These are phyloP conservation scores for Zonotrichia leucophrys DNA, from an alignment of 2,113 vertebrate genomes.

Conservation along the genomic window DNA sequence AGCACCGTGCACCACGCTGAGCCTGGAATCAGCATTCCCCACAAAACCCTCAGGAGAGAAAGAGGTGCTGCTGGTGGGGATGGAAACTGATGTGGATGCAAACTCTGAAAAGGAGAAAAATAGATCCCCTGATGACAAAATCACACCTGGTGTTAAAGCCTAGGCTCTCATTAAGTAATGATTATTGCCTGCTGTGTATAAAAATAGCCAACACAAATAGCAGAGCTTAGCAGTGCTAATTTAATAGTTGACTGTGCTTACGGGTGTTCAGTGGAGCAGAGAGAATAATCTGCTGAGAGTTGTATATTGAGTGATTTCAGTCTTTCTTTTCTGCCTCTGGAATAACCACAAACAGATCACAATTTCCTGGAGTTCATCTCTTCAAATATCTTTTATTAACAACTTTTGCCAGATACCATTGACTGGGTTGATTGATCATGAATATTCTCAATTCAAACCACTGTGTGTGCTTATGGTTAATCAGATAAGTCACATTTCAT, in stretches of 20 bases:
- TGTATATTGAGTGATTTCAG: neutral
- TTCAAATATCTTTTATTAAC: constrained; percentile 30
- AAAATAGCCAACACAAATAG: constrained; percentile 67
- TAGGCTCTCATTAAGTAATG: constrained; percentile 56
- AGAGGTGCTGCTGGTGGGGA: neutral
- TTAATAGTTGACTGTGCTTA: constrained; percentile 67
- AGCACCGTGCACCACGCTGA: neutral
- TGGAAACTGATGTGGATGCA: neutral
- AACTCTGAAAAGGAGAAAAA: constrained; percentile 9
- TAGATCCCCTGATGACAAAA: neutral
- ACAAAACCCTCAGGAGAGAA: neutral
- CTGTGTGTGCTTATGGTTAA: neutral
- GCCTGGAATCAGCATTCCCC: constrained; percentile 19
- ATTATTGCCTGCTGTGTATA: constrained; percentile 63
- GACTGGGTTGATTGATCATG: neutral
- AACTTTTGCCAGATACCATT: neutral
- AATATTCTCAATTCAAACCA: neutral
- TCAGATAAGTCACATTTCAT: neutral
- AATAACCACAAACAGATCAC: constrained; percentile 16
- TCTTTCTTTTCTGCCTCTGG: neutral
- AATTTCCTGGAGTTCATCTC: neutral
- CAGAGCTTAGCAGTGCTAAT: constrained; percentile 59
- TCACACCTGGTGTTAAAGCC: constrained; percentile 40
- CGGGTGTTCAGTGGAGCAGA: constrained; percentile 42
- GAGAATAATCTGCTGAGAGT: constrained; percentile 28